Conservation (phyloP, 1,140 invertebrate species). For the Drosophila gunungcola region DNA sequence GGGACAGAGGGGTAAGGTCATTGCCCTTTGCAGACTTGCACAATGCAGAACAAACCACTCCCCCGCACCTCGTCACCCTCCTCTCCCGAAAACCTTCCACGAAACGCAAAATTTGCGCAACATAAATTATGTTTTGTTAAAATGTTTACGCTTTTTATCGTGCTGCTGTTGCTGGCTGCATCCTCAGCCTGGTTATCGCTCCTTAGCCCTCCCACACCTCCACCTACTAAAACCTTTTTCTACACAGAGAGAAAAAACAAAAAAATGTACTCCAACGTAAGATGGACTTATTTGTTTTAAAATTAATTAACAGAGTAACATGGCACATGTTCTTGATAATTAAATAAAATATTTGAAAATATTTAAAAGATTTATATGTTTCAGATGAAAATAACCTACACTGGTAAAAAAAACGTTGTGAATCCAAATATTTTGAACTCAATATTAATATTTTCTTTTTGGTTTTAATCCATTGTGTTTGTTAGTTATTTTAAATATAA, state of each 20-base stretch:
- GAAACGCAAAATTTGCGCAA: slow-evolving; percentile 71
- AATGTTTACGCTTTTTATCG: slow-evolving; percentile 57
- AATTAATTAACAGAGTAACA: too few species aligned
- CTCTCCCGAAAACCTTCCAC: slow-evolving; percentile 11
- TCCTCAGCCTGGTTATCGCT: slow-evolving; percentile 36
- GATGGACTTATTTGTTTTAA: too few species aligned
- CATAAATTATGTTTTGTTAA: slow-evolving; percentile 82
- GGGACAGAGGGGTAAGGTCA: slow-evolving; percentile 11
- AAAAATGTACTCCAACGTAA: too few species aligned
- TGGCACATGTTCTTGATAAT: too few species aligned
- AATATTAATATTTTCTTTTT: too few species aligned
- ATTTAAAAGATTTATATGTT: too few species aligned
- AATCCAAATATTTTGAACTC: too few species aligned
- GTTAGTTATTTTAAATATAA: too few species aligned
- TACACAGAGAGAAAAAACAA: slow-evolving; percentile 1
- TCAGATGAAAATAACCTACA: too few species aligned
- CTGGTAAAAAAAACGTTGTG: too few species aligned
- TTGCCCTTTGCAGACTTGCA: slow-evolving; percentile 38
- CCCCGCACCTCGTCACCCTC: neutral
- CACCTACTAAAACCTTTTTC: neutral
- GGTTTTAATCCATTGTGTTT: too few species aligned
- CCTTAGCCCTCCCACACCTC: slow-evolving; percentile 13
- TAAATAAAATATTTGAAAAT: too few species aligned
- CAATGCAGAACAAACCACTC: slow-evolving; percentile 30
- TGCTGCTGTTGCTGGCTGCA: slow-evolving; percentile 35